Conservation (phyloP, 1,140 invertebrate species). For the Nomia melanderi region DNA sequence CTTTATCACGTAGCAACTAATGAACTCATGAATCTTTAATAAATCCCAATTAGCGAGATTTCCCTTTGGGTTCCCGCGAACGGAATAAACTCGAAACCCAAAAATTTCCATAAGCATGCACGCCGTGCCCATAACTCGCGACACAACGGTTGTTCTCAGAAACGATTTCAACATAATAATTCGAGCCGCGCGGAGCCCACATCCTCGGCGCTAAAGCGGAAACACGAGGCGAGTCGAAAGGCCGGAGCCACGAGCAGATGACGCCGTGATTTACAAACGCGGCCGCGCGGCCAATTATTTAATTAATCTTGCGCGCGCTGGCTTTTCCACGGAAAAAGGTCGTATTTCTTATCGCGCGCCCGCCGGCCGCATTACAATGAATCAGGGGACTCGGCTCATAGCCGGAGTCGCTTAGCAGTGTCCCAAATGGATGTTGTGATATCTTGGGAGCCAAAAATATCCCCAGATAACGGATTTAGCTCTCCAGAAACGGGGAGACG, state of each 20-base stretch:
- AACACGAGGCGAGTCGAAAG: not conserved
- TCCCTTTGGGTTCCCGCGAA: too few species aligned
- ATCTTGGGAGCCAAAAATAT: constrained; percentile 56
- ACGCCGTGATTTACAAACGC: constrained; percentile 4
- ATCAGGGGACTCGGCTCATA: not conserved
- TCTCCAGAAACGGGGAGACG: not conserved
- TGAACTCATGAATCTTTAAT: too few species aligned
- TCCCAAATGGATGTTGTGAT: constrained; percentile 52
- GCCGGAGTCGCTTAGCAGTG: constrained; percentile 14
- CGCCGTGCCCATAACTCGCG: too few species aligned
- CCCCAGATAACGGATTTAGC: constrained; percentile 57
- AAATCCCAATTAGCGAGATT: too few species aligned
- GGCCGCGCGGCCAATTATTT: constrained; percentile 19
- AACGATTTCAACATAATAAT: not conserved
- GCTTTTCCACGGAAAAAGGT: constrained; percentile 19
- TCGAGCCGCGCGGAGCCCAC: not conserved
- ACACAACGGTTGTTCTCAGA: not conserved
- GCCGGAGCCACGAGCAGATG: not conserved
- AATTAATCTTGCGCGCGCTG: constrained; percentile 22
- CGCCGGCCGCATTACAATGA: constrained; percentile 33
- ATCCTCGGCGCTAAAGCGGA: not conserved
- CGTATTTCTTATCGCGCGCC: constrained; percentile 9
- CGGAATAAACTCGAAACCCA: not conserved
- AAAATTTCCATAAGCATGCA: not conserved
- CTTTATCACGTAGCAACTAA: too few species aligned